Evolutionary conservation across 2,888 invertebrate genomes (phyloP), one percentile per base, ranked within the genome.

Genomic region (Psylliodes chrysocephalus): DNA sequence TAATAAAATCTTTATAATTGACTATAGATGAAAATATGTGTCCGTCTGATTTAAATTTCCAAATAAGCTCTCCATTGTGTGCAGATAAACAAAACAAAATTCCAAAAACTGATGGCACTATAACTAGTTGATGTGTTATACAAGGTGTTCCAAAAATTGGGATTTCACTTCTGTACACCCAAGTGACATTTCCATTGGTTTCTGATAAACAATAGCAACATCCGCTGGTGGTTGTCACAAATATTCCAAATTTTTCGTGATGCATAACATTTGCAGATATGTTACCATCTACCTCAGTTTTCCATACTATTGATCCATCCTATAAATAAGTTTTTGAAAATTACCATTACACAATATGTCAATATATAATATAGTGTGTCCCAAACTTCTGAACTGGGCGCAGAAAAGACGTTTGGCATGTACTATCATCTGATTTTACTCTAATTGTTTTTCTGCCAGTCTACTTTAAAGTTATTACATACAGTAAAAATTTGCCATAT

Each of bases 11-110:
- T 10, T 84, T 78, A 52, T 82, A 79, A 47, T 80, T 75, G 46
- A 84, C 82, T 18, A 92, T 81, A 7, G 92, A 90, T 1, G 93
- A 91, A 82, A 92, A 94, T 70, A 94, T 86, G 71, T 90, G 89
- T 1, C 70, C 69, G 4, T 57, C 63, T 1, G 18, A 28, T 35
- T 63, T 44, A 35, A 54, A 57, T n/a, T 54, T 67, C 64, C 68
- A 67, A 22, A 60, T 35, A 5, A 60, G 12, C 14, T 60, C 47
- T 15, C 71, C 71, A 28, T 7, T 51, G 35, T 19, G 33, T 44
- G 82, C 82, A 59, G 85, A 82, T 54, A 87, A 77, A 75, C 85
- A 86, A 72, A 86, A 85, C 56, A 90, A 78, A 42, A 79, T 80
- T 2, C 90, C 90, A 68, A 78, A 80, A 22, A 88, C 87, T 78